A percentile compares a stretch with the other conserved stretches of the same genome.
These are phyloP conservation scores for Eublepharis macularius DNA, from an alignment of 2,113 vertebrate genomes.

Conservation along the genomic window DNA sequence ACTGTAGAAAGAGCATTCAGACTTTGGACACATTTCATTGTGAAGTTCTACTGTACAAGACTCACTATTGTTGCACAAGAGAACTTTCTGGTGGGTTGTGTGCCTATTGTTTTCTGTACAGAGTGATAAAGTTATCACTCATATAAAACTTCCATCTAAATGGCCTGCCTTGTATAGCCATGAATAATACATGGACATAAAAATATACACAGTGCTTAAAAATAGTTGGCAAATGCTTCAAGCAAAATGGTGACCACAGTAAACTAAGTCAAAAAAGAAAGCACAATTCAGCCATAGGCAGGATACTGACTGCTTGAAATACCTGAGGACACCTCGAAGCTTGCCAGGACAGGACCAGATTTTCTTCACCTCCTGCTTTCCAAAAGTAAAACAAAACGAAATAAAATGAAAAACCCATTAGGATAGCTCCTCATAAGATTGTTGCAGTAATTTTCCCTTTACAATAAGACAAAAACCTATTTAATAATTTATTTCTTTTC, in stretches of 20 bases:
- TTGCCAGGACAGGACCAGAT: neutral
- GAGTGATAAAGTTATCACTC: neutral
- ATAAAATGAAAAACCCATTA: neutral
- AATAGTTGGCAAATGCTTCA: conserved; percentile 40
- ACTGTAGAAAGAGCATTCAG: neutral
- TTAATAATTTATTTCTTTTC: neutral
- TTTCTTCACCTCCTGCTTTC: neutral
- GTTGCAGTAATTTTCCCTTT: neutral
- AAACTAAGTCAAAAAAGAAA: conserved; percentile 42
- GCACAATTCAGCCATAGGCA: conserved; percentile 51
- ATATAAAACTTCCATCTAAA: neutral
- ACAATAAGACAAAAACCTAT: neutral
- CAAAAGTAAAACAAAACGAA: conserved; percentile 22
- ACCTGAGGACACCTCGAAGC: conserved; percentile 34
- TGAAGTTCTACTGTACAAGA: neutral
- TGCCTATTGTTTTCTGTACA: neutral
- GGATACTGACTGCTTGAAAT: conserved; percentile 19
- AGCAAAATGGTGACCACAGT: conserved; percentile 36
- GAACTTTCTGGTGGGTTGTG: neutral
- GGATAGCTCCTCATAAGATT: neutral
- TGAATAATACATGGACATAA: conserved; percentile 1
- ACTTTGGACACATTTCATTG: neutral
- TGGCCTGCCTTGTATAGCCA: neutral
- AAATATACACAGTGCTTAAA: neutral
- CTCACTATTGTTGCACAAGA: neutral